Base-by-base conservation (phyloP, 1,140 invertebrate species). In the Brachionus asplanchnoidis region DNA sequence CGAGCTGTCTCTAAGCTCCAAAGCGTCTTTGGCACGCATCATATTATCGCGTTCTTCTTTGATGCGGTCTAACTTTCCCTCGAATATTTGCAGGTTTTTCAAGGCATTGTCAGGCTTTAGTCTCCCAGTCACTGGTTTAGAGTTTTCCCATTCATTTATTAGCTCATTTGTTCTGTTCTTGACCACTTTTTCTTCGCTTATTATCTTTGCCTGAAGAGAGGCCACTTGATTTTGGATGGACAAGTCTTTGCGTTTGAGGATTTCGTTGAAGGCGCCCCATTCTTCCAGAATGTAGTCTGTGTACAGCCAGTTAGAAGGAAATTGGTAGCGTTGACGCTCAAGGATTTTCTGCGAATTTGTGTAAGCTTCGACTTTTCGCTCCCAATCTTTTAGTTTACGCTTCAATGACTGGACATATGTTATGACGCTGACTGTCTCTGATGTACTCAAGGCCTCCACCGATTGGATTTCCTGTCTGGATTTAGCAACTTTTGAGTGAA, bases 201-300 rank as follows among this genome's bases (percentile, higher is more conserved):
- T 95, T 86, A 99, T 99, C 90, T 99, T 99, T 90, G 97, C 94
- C 91, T 99, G 97, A n/a, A 99, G 91, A 84, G 26, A 46, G 9
- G 46, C 77, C 87, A 94, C 94, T 90, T 99, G 97, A 3, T 95
- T 96, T 89, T 99, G 97, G 87, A 99, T 99, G 60, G 95, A 95
- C 0, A 95, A 94, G 89, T 99, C 97, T 90, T 99, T 99, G 28
- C 97, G 92, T 87, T 96, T 95, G 87, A 99, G 96, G 78, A 99
- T 99, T 91, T 99, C 97, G 89, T 96, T 97, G 87, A 99, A 98
- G 0, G 98, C 97, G 77, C 95, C 94, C 98, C 98, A 99, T 92
- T 99, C 98, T 1, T 97, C 97, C 90, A 99, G 97, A 86, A 99
- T 95, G 88, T 99, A 98, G 89, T 99, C 98, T 66, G 98, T 97